phyloP scores from a whole-genome alignment of 1,140 invertebrate species.

The Babylonia areolata region DNA sequence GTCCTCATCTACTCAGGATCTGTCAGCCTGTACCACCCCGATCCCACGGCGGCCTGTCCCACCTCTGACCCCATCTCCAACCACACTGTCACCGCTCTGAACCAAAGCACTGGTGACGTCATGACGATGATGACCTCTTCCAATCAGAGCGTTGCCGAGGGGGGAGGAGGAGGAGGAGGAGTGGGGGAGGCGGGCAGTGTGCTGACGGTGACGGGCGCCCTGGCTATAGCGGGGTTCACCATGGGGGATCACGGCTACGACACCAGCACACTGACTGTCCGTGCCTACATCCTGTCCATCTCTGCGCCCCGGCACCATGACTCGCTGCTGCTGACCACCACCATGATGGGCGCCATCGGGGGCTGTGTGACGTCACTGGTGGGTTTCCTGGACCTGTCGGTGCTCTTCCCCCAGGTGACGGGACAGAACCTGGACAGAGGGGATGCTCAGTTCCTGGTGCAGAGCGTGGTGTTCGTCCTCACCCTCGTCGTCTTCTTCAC shows the following conservation, averaged over 20 bases:
- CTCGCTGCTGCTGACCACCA: not conserved
- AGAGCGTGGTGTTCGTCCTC: not conserved
- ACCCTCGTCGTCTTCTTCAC: not conserved
- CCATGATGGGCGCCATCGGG: not conserved
- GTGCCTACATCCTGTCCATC: conserved; percentile 2
- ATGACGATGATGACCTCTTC: no score
- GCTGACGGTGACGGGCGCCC: not conserved
- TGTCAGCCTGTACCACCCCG: not conserved
- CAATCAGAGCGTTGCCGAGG: no score
- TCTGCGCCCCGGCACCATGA: not conserved
- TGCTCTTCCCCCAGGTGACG: not conserved
- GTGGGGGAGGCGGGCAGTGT: not conserved
- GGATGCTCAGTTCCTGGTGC: not conserved
- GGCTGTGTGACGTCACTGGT: not conserved
- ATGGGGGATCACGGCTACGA: not conserved
- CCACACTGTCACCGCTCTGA: not conserved
- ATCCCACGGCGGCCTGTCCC: not conserved
- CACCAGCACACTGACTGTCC: not conserved
- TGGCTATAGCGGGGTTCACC: not conserved
- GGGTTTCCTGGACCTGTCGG: conserved; percentile 4
- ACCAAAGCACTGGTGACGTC: not conserved
- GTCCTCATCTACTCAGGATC: not conserved
- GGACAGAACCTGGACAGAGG: not conserved
- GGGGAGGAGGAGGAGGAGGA: no score
- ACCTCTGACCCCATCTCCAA: not conserved